A percentile compares a stretch with the other conserved stretches of the same genome.
phyloP scores from a whole-genome alignment of 2,888 invertebrate species.

The Drosophila ezoana region DNA sequence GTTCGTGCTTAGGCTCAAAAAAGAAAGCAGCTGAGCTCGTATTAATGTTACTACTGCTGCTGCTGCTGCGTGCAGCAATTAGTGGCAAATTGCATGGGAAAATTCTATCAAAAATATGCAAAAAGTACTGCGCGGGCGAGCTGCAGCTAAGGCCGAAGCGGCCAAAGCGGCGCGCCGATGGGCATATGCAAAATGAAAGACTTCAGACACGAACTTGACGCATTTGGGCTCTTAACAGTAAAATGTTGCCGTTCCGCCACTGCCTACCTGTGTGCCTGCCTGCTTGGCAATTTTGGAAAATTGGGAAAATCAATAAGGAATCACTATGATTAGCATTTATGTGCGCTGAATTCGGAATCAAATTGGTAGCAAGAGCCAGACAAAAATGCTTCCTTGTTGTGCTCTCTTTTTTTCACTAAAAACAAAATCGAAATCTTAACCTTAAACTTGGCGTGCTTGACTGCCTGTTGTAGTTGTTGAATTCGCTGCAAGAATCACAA shows the following conservation, averaged over 20 bases:
- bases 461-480: constrained; percentile 19
- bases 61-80: constrained; percentile 75
- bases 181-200: constrained; percentile 63
- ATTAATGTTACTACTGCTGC: constrained; percentile 13
- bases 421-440: constrained; percentile 78
- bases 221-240: constrained; percentile 71
- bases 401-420: constrained; percentile 18
- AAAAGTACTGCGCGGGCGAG: constrained; percentile 50
- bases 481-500: constrained; percentile 48
- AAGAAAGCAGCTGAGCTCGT: constrained; percentile 56
- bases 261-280: constrained; percentile 23
- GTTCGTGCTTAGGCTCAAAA: constrained; percentile 60
- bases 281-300: constrained; percentile 47
- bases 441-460: constrained; percentile 69
- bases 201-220: constrained; percentile 71
- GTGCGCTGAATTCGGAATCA: constrained; percentile 46
- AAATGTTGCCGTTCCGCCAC: constrained; percentile 41
- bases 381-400: constrained; percentile 68
- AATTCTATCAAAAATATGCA: constrained; percentile 71
- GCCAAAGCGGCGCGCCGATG: constrained; percentile 18
- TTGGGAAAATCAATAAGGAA: constrained; percentile 75
- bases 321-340: constrained; percentile 79
- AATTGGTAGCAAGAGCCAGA: constrained; percentile 49
- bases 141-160: constrained; percentile 14
- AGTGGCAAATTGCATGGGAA: constrained; percentile 77